phyloP scores from a whole-genome alignment of 2,797 vertebrate species.

The Danio jaintianensis region DNA sequence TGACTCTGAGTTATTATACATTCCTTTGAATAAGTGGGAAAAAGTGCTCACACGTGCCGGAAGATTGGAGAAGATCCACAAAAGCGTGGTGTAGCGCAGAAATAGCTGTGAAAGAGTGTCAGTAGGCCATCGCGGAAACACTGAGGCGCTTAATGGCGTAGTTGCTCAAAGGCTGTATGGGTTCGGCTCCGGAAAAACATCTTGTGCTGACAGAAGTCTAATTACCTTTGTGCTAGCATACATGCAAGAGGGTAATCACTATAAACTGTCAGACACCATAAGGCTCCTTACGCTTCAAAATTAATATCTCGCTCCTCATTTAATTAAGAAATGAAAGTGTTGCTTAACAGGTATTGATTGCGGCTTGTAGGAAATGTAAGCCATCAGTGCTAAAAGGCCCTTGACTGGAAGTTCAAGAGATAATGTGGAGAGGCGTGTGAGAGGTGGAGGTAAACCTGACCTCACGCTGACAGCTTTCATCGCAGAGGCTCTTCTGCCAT shows the following conservation, averaged over 20 bases:
- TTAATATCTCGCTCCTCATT: slow-evolving; percentile 77
- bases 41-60: background rate
- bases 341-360: slow-evolving; percentile 82
- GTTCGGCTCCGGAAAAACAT: slow-evolving; percentile 76
- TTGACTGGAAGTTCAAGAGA: slow-evolving; percentile 55
- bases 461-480: slow-evolving; percentile 28
- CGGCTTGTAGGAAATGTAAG: slow-evolving; percentile 72
- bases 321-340: slow-evolving; percentile 82
- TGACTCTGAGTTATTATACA: slow-evolving; percentile 34
- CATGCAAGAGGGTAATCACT: slow-evolving; percentile 79
- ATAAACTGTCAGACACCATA: slow-evolving; percentile 83
- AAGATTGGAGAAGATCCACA: background rate
- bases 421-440: slow-evolving; percentile 19
- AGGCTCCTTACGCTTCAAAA: slow-evolving; percentile 81
- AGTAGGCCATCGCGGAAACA: slow-evolving; percentile 49
- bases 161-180: slow-evolving; percentile 66
- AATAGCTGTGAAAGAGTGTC: slow-evolving; percentile 37
- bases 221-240: slow-evolving; percentile 80
- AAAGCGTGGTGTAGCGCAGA: background rate
- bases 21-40: slow-evolving; percentile 43
- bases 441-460: slow-evolving; percentile 36
- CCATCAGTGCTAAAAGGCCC: slow-evolving; percentile 72
- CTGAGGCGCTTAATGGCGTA: slow-evolving; percentile 54
- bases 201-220: slow-evolving; percentile 81
- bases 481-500: background rate